Conservation (phyloP, 2,113 vertebrate genomes). For the Eleginops maclovinus region DNA sequence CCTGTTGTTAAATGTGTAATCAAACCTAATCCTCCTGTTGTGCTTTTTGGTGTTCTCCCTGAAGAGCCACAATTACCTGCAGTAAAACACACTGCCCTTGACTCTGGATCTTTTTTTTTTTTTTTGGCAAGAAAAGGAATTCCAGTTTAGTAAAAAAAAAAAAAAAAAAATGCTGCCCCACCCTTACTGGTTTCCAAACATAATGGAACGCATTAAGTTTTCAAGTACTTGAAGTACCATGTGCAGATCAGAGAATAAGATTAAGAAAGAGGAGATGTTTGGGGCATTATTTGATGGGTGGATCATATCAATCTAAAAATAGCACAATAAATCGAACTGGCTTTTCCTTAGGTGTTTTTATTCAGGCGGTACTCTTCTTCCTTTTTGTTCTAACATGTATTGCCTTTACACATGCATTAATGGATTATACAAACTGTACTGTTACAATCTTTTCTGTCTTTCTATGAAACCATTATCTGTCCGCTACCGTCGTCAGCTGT, state of each 20-base stretch:
- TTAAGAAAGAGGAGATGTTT: constrained; percentile 38
- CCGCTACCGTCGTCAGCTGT: constrained; percentile 17
- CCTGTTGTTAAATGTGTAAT: constrained; percentile 75
- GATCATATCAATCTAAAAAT: constrained; percentile 45
- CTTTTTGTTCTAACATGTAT: not conserved
- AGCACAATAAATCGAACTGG: constrained; percentile 32
- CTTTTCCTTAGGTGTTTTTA: constrained; percentile 16
- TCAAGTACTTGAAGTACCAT: constrained; percentile 29
- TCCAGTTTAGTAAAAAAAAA: constrained; percentile 37
- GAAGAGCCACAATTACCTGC: constrained; percentile 72
- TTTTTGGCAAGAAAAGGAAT: constrained; percentile 54
- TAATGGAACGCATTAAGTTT: constrained; percentile 50
- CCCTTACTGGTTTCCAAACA: constrained; percentile 49
- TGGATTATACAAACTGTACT: not conserved
- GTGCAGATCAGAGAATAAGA: constrained; percentile 48
- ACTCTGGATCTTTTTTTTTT: constrained; percentile 41
- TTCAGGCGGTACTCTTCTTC: constrained; percentile 11
- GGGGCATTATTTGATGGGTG: constrained; percentile 44
- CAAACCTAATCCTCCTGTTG: constrained; percentile 74
- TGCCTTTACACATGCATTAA: constrained; percentile 17
- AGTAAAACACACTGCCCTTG: constrained; percentile 60
- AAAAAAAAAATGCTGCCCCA: constrained; percentile 25
- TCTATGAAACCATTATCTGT: constrained; percentile 19
- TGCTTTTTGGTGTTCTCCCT: constrained; percentile 67
- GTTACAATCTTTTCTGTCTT: not conserved